Conservation (phyloP, 1,140 invertebrate species). For the Euwallacea similis region DNA sequence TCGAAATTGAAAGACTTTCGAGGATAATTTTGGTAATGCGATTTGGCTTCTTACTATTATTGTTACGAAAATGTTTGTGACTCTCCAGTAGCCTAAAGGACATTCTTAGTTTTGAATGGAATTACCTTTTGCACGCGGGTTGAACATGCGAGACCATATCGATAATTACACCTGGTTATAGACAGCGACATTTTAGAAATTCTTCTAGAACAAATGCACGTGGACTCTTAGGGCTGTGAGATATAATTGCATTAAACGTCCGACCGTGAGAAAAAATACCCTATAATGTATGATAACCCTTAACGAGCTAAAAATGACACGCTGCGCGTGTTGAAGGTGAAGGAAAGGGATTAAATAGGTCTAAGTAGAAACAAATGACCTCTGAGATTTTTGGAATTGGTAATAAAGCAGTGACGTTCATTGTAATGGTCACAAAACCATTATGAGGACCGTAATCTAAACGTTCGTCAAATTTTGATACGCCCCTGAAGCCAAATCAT, state of each 20-base stretch:
- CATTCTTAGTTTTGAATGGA: slow-evolving; percentile 18
- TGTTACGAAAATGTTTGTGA: slow-evolving; percentile 1
- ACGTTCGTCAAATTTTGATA: too few species aligned
- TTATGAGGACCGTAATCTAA: too few species aligned
- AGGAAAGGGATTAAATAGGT: slow-evolving; percentile 9
- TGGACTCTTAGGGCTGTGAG: too few species aligned
- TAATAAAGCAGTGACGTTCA: too few species aligned
- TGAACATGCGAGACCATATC: not conserved
- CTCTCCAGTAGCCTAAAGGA: not conserved
- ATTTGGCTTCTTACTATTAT: slow-evolving; percentile 5
- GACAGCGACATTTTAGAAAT: not conserved
- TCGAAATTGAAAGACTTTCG: slow-evolving; percentile 17
- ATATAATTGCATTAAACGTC: too few species aligned
- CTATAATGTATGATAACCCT: not conserved
- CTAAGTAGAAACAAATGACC: slow-evolving; percentile 9
- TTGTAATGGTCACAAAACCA: too few species aligned
- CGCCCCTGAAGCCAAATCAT: too few species aligned
- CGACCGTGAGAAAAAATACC: too few species aligned
- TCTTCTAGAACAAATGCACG: not conserved
- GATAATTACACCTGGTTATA: not conserved
- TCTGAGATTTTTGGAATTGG: too few species aligned
- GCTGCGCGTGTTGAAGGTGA: slow-evolving; percentile 10
- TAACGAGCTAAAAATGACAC: slow-evolving; percentile 22
- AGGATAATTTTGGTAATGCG: slow-evolving; percentile 12
- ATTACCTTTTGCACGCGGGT: not conserved